These are phyloP conservation scores for Hippocampus guttulatus DNA, from an alignment of 2,113 vertebrate species.

Conservation along the genomic window DNA sequence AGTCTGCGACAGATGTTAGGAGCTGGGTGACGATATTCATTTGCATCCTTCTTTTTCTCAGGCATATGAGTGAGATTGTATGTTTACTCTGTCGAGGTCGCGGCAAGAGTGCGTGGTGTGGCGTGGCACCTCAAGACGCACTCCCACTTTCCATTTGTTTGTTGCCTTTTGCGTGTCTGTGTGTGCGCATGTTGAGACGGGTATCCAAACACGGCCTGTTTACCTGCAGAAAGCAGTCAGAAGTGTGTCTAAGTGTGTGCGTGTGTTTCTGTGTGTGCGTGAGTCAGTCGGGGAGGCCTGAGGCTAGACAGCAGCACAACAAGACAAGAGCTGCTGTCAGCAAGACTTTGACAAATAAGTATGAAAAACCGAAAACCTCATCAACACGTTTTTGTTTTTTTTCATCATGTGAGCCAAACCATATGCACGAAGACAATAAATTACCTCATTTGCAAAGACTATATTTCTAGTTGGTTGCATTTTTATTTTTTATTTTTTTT, in stretches of 20 bases:
- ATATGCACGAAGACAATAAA: not conserved
- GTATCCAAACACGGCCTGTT: conserved; percentile 66
- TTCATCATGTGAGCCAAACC: conserved; percentile 7
- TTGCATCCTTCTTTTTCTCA: conserved; percentile 14
- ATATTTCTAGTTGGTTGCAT: not conserved
- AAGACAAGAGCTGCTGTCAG: conserved; percentile 49
- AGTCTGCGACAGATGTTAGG: not conserved
- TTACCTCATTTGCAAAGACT: not conserved
- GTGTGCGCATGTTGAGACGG: conserved; percentile 65
- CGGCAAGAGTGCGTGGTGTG: conserved; percentile 42
- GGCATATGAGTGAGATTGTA: conserved; percentile 16
- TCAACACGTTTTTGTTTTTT: conserved; percentile 13
- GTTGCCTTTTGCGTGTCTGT: conserved; percentile 26
- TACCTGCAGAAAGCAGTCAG: conserved; percentile 57
- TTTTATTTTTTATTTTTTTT: conserved; percentile 2
- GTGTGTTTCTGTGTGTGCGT: conserved; percentile 10
- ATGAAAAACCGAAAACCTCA: conserved; percentile 3
- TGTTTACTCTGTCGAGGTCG: conserved; percentile 40
- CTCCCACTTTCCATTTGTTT: conserved; percentile 29
- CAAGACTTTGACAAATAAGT: conserved; percentile 30
- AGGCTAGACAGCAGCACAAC: conserved; percentile 32
- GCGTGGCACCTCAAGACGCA: conserved; percentile 40
- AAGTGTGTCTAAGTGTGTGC: conserved; percentile 26
- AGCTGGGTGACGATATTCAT: not conserved
- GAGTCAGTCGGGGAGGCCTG: conserved; percentile 7